Evolutionary conservation across 2,888 invertebrate genomes (phyloP).

Genomic region (Antitype chi): DNA sequence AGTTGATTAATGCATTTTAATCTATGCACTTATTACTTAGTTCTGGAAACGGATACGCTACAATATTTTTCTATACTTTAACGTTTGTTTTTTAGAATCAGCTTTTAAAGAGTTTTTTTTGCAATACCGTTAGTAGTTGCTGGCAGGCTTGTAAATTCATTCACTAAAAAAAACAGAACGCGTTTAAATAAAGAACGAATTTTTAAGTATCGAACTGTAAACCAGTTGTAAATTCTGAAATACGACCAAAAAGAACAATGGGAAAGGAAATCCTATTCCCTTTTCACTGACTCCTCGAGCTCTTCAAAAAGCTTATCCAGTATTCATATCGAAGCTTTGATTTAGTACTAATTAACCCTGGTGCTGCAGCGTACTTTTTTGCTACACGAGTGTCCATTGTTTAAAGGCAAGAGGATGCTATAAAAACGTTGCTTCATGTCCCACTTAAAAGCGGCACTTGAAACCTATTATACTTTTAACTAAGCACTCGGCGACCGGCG

Average conservation of each 20-base stretch:
- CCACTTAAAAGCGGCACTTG: constrained; percentile 81
- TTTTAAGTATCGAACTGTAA: neutral
- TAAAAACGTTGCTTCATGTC: constrained; percentile 77
- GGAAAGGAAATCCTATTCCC: neutral
- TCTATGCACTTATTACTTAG: constrained; percentile 44
- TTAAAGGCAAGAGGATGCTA: constrained; percentile 72
- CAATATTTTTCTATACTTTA: neutral
- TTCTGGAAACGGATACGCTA: constrained; percentile 33
- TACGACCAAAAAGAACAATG: constrained; percentile 12
- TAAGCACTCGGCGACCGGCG: constrained; percentile 72
- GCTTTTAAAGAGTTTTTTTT: neutral
- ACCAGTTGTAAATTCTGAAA: neutral
- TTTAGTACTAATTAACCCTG: constrained; percentile 76
- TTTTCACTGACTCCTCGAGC: constrained; percentile 23
- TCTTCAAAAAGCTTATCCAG: constrained; percentile 36
- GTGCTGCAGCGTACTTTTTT: constrained; percentile 62
- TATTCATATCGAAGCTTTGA: constrained; percentile 66
- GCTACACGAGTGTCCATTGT: constrained; percentile 72
- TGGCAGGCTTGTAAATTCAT: neutral
- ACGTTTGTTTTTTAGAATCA: neutral
- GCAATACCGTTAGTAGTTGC: neutral
- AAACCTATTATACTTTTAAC: constrained; percentile 86
- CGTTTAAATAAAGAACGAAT: constrained; percentile 1
- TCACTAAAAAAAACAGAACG: neutral
- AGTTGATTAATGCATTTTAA: constrained; percentile 63